phyloP scores from a whole-genome alignment of 2,797 vertebrate genomes.

The Harpagifer antarcticus region DNA sequence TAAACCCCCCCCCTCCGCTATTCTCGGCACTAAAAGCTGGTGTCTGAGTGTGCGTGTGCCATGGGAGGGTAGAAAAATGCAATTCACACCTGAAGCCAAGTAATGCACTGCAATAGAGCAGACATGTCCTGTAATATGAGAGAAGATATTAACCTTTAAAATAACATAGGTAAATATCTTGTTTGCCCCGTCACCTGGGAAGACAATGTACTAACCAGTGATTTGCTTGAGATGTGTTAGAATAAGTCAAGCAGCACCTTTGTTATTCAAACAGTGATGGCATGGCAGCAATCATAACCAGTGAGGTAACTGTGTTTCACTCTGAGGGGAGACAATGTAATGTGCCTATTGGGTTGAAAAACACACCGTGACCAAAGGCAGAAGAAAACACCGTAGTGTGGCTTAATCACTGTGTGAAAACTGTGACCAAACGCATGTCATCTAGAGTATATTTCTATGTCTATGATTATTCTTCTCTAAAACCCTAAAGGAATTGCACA shows the following conservation, averaged over 20 bases:
- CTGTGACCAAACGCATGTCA: constrained; percentile 1
- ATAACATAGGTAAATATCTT: constrained; percentile 38
- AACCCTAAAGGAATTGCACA: constrained; percentile 28
- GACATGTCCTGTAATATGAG: not conserved
- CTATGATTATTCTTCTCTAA: constrained; percentile 15
- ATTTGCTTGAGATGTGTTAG: constrained; percentile 46
- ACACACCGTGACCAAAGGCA: constrained; percentile 48
- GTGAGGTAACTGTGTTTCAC: constrained; percentile 78
- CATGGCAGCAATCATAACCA: constrained; percentile 76
- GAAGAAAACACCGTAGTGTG: constrained; percentile 49
- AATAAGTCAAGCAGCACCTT: constrained; percentile 73
- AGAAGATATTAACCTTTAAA: constrained; percentile 35
- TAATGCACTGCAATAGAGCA: constrained; percentile 37
- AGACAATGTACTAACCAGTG: constrained; percentile 41
- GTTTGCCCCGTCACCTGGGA: constrained; percentile 37
- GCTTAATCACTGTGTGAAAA: constrained; percentile 49
- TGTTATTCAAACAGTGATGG: constrained; percentile 76
- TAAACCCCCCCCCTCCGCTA: constrained; percentile 76
- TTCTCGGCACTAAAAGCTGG: constrained; percentile 79
- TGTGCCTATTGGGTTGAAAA: constrained; percentile 72
- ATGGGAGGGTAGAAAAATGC: constrained; percentile 43
- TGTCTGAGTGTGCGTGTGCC: constrained; percentile 29
- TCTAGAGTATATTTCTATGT: constrained; percentile 2
- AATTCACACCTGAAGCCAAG: constrained; percentile 55
- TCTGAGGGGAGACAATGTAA: constrained; percentile 74